Conservation (phyloP, 2,113 vertebrate species). For the Halcyon senegalensis region DNA sequence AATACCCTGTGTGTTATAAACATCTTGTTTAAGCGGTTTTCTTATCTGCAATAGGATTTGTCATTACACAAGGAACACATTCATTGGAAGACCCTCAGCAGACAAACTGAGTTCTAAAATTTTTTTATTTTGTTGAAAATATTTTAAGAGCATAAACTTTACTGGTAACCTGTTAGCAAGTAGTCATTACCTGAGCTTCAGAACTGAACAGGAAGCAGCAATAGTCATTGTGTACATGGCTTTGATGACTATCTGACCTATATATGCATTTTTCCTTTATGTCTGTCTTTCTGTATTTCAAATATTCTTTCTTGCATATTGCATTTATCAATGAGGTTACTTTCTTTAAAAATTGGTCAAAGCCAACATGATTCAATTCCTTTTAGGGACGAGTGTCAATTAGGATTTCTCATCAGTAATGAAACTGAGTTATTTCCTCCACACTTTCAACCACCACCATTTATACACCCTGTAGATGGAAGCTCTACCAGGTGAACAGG, state of each 20-base stretch:
- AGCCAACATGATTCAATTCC: not conserved
- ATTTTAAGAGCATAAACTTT: not conserved
- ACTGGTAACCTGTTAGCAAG: not conserved
- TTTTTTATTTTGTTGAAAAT: not conserved
- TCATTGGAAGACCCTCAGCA: not conserved
- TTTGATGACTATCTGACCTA: not conserved
- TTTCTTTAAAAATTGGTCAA: not conserved
- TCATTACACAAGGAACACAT: not conserved
- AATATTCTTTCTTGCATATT: too few species aligned
- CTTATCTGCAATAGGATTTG: not conserved
- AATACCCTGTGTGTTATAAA: not conserved
- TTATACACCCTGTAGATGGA: not conserved
- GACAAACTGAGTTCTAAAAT: not conserved
- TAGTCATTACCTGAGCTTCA: not conserved
- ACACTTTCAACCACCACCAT: not conserved
- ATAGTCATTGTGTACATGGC: not conserved
- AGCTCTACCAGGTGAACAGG: not conserved
- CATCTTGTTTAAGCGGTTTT: not conserved
- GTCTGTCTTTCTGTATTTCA: too few species aligned
- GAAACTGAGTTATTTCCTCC: not conserved
- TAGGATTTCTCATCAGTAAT: not conserved
- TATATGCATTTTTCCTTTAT: not conserved
- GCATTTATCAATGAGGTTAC: too few species aligned
- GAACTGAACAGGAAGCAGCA: not conserved
- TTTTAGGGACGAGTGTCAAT: accelerated